Evolutionary conservation across 2,888 invertebrate species (phyloP), one percentile per base, ranked within the genome.

Genomic region (Bombylius discolor): DNA sequence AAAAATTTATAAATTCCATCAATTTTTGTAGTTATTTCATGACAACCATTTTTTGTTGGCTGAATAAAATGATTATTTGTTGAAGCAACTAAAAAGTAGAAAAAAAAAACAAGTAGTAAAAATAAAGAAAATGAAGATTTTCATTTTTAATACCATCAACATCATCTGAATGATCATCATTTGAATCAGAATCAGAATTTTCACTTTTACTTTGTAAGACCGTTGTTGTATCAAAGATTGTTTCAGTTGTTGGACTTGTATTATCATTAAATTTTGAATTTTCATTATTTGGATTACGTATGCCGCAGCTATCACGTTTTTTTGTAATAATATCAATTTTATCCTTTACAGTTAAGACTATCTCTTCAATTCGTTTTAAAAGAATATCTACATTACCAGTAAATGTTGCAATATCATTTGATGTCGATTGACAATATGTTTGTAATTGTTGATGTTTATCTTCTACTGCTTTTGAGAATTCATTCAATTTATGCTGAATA

Each of bases 1-100:
- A 69, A 64, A 53, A 71, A 69, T 48, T 64, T 66, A 60, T 77
- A 78, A 52, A 77, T 67, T 4, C 78, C 78, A 62, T 74, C 74
- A 8, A 65, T 60, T 6, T 70, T 68, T 31, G 62, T 60, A 11
- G 64, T 60, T 52, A 78, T 62, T 56, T 77, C 74, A 58, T 71
- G 73, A 59, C 78, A 78, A 36, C 69, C 72, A 12, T 61, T 63
- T 59, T 70, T 73, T 4, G 60, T 59, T 0, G 69, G 69, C 57
- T 70, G 68, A 13, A 65, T 48, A 52, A 66, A 68, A 39, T 65
- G 5, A 7, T 36, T 36, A 36, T 36, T 36, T 23, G 23, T 23
- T 23, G 23, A 23, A 23, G 23, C 23, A 23, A 23, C 23, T 23
- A 3, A 23, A 23, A 23, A 23, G 3, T 23, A 23, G 3, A 23